Base-by-base conservation (phyloP, 2,888 invertebrate genomes). In the Proisotoma minuta region DNA sequence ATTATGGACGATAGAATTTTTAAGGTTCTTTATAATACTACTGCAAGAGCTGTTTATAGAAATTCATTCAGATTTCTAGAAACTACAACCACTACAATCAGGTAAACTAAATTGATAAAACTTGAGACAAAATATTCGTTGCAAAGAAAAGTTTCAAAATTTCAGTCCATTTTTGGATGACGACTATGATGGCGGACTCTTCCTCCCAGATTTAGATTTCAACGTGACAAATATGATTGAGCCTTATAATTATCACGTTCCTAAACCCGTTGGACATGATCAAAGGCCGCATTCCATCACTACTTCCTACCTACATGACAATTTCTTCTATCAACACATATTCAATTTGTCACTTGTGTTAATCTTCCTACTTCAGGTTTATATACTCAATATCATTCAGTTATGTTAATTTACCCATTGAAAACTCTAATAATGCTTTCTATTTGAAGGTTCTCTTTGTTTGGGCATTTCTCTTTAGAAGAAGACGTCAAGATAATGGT, bases 241-340 rank as follows among this genome's bases (percentile, higher is more conserved):
- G 10, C 20, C n/a, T 8, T 10, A 5, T 15, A 8, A 10, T 10
- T 8, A 47, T 10, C 10, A 47, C 47, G 5, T 47, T 47, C n/a
- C 5, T 5, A 47, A 47, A 5, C 12, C 12, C 20, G 5, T n/a
- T 47, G 5, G 12, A 10, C 5, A 47, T 10, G 34, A 34, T 34
- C 34, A 34, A 15, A 34, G 15, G 15, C 15, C 8, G 10, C 34
- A 8, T 15, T 34, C 34, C 34, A 15, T 34, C 10, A n/a, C n/a
- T n/a, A n/a, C n/a, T n/a, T 34, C 34, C 15, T 34, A 58, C 1
- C 58, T 63, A 15, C 56, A 61, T 34, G 64, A 64, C n/a, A 64
- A 61, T 27, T 61, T 61, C 43, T 64, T 54, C 27, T 64, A 64
- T 22, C 64, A 64, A 54, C 60, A 64, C 56, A 54, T 64, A 52